phyloP scores from a whole-genome alignment of 2,888 invertebrate genomes.

The Aelia acuminata region DNA sequence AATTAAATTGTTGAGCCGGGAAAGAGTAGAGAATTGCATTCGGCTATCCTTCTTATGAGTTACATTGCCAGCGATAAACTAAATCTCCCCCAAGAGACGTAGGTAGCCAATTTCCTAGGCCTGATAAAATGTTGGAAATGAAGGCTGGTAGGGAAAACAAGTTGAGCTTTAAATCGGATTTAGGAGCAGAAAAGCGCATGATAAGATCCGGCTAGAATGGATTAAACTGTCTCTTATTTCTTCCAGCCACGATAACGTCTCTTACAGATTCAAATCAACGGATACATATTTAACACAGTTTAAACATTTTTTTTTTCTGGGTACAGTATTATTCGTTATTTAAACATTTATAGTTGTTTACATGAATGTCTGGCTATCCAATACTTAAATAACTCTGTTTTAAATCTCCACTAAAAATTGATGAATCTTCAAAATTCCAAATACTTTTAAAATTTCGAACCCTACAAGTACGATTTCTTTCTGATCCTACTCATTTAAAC shows the following conservation, averaged over 20 bases:
- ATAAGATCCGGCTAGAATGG: conserved; percentile 25
- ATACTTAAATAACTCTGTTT: too few relatives aligned
- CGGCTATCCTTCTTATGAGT: neutral
- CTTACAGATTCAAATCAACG: neutral
- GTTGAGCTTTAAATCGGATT: conserved; percentile 44
- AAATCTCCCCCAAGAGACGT: neutral
- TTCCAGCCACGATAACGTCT: neutral
- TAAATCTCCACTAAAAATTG: too few relatives aligned
- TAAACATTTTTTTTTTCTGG: neutral
- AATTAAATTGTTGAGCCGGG: neutral
- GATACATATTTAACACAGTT: neutral
- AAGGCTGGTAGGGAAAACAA: conserved; percentile 31
- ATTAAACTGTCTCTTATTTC: conserved; percentile 45
- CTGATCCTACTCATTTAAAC: too few relatives aligned
- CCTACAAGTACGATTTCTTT: too few relatives aligned
- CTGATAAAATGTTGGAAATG: conserved; percentile 44
- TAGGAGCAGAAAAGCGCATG: conserved; percentile 44
- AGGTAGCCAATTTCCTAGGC: conserved; percentile 45
- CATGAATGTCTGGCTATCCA: too few relatives aligned
- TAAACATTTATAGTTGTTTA: too few relatives aligned
- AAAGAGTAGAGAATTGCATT: neutral
- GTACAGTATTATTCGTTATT: too few relatives aligned
- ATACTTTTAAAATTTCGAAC: too few relatives aligned
- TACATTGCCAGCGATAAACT: conserved; percentile 4
- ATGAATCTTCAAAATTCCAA: too few relatives aligned